Base-by-base conservation (phyloP, 1,140 invertebrate genomes). In the Bombus waltoni region DNA sequence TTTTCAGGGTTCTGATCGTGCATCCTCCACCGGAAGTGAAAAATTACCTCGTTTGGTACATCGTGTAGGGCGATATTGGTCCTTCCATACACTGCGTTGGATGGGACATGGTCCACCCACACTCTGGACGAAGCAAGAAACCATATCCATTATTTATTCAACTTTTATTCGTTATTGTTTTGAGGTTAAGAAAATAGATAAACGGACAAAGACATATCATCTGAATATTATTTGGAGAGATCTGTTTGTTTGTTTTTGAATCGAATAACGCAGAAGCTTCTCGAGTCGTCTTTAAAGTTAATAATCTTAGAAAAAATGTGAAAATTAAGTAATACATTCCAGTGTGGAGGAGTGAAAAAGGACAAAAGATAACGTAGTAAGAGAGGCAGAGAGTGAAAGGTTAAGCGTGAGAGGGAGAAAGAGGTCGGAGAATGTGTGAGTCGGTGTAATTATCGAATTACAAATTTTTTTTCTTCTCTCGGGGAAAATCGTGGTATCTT, bases 401-500 rank as follows among this genome's bases (percentile, higher is more conserved):
- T 47, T 38, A 47, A 59, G 77, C 13, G 74, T 68, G 72, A 72
- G 53, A 84, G 78, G 66, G 74, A 71, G 83, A 76, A 62, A 83
- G 25, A 57, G 68, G 79, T 47, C 1, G 78, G 68, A 59, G 59
- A 79, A 44, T 57, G 59, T 73, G 44, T 62, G 66, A 76, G 70
- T 66, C 81, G 65, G 59, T 81, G 62, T 86, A 73, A 76, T 38
- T 44, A 57, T 59, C 32, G 38, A 62, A 66, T 25, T 38, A 62
- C 28, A n/a, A 59, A 59, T 65, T 42, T 66, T 75, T 84, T 77
- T 85, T 88, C 78, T 91, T 88, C 74, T 90, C 81, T 86, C 81
- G 81, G 84, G 78, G 66, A 83, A 81, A 91, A 77, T 83, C 83
- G 90, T 83, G 73, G 62, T 91, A 81, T 91, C 84, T 89, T 82